Evolutionary conservation across 2,888 invertebrate genomes (phyloP), one percentile per base, ranked within the genome.

Genomic region (Miltochrista miniata): DNA sequence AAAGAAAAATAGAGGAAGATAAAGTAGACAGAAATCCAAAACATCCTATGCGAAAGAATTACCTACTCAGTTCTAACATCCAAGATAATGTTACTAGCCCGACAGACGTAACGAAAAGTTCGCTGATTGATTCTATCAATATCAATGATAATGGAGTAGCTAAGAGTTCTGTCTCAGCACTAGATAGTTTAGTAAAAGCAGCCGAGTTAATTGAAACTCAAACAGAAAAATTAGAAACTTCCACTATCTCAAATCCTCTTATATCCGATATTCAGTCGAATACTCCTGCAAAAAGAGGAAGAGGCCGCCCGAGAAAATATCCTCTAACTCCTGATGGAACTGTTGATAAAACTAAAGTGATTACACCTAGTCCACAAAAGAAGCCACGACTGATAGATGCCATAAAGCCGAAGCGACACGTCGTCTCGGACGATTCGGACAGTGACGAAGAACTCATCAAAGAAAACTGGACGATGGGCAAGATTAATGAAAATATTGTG

Each of bases 401-500:
- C 12, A 83, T 81, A 64, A 52, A 64, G 1, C 45, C 56, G 14
- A 85, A 81, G 63, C 67, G 47, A 31, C 66, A 63, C 36, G 52
- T 63, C 7, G 53, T 59, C 14, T 73, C 71, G 2, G 74, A 74
- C 31, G 81, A 79, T 31, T 83, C 85, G 38, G 83, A 85, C 31
- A 79, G 76, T 30, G 86, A 83, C 41, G 81, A 79, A 30, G 84
- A 74, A 68, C 75, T 85, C 8, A 71, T 89, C 7, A 81, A 78
- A 70, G 90, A 88, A 74, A 90, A 90, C 68, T 91, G 90, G 91
- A 90, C 90, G 1, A 90, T 90, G 90, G 92, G 92, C n/a, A 92
- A 90, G 79, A 92, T 92, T 39, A 90, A 92, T 67, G 91, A 92
- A 66, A 90, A 91, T 55, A 91, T 92, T 38, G 82, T 91, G 14